Base-by-base conservation (phyloP, 2,888 invertebrate genomes). In the Cinara cedri region DNA sequence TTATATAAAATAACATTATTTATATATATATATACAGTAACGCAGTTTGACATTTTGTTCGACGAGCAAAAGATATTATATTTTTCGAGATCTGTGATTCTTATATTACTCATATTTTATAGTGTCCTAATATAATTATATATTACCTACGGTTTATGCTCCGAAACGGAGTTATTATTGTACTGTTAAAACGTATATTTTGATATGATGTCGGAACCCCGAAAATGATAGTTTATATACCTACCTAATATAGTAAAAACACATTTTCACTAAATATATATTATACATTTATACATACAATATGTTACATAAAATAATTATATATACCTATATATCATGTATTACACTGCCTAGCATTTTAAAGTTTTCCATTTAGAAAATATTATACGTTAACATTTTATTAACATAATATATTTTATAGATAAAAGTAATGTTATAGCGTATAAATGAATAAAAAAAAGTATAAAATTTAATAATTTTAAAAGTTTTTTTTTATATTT, bases 21-120 rank as follows among this genome's bases (percentile, higher is more conserved):
- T 34, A 34, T 62, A n/a, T n/a, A n/a, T n/a, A n/a, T n/a, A n/a
- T n/a, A n/a, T n/a, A n/a, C n/a, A 62, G 74, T 63, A 24, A 65
- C 21, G 74, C 74, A n/a, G 65, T 62, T 72, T 55, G 24, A 63
- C 44, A 63, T 75, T 75, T 44, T 72, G 51, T 65, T 62, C 49
- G 16, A 44, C 44, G 24, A 44, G 54, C 8, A 8, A 55, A 10
- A 62, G 26, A 65, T 1, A 54, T 34, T 34, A 34, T 34, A 6
- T 49, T 46, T 55, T 66, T 19, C 19, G n/a, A 26, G 13, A 49
- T 60, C 57, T 72, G 57, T 60, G 57, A 72, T 72, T 46, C 24
- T 72, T 13, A 34, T n/a, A n/a, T n/a, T n/a, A n/a, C n/a, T n/a
- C n/a, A 44, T 46, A 13, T 14, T 19, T 44, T 44, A 3, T 55